Conservation (phyloP, 2,797 vertebrate species). For the Agapornis canus region DNA sequence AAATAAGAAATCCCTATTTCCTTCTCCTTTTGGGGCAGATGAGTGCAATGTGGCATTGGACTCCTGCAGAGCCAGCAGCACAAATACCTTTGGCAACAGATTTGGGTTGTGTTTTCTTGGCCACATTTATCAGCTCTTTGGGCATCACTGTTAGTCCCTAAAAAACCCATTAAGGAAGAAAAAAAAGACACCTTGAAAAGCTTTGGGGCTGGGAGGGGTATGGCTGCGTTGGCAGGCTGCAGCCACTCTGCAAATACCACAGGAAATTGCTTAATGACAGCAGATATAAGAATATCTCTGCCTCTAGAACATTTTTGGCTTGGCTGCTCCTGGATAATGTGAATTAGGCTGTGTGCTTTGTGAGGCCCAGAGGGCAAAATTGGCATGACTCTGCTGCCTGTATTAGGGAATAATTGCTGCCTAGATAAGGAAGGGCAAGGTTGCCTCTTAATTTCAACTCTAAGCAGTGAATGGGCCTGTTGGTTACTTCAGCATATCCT, state of each 20-base stretch:
- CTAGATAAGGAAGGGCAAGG: constrained; percentile 36
- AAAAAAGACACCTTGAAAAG: not conserved
- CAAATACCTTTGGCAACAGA: not conserved
- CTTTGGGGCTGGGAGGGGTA: not conserved
- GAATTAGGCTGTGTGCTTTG: not conserved
- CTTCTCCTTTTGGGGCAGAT: not conserved
- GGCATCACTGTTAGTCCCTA: not conserved
- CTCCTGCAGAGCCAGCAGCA: not conserved
- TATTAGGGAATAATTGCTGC: constrained; percentile 31
- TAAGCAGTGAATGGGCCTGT: not conserved
- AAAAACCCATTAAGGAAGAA: not conserved
- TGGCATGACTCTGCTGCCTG: constrained; percentile 25
- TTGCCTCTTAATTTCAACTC: constrained; percentile 37
- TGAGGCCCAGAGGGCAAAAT: constrained; percentile 35
- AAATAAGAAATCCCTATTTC: not conserved
- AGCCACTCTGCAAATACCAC: constrained; percentile 29
- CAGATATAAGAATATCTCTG: constrained; percentile 47
- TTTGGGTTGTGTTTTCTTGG: not conserved
- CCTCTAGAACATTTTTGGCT: constrained; percentile 24
- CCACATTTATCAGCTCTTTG: not conserved
- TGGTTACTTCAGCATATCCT: not conserved
- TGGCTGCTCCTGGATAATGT: not conserved
- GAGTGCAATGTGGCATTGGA: accelerated
- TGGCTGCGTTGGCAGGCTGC: not conserved
- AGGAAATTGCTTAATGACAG: constrained; percentile 65